Evolutionary conservation across 2,797 vertebrate species (phyloP), one percentile per base, ranked within the genome.

Genomic region (Rhinogobio ventralis): DNA sequence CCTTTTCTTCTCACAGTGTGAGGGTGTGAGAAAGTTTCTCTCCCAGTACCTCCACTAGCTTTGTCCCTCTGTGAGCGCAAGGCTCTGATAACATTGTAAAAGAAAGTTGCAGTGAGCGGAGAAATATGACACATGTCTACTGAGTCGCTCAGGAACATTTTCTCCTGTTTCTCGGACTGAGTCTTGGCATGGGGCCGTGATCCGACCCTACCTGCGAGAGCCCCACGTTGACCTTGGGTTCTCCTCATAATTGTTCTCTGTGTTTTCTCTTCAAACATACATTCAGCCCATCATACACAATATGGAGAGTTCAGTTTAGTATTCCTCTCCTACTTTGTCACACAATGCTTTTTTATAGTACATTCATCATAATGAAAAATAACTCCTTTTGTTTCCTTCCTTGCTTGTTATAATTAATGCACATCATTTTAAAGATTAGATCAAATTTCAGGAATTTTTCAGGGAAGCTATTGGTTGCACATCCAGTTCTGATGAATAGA

Each of bases 71-170:
- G 86, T 82, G 57, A 84, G 62, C 53, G 67, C 79, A 77, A 86
- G 73, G 87, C 85, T 89, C 80, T 87, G 68, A 88, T 88, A 91
- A 89, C 88, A 88, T 13, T 49, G 75, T 60, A 79, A 79, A 73
- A 87, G 87, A 90, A 89, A 89, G 23, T 86, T 79, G 83, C 89
- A 82, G 87, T 92, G 76, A 91, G 81, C 39, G 89, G 90, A 91
- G 90, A 94, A 95, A 93, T 94, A 86, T 90, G 89, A 90, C 91
- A 93, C 90, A 85, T 81, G 64, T 86, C 74, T 87, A 88, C 83
- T 7, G 87, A 87, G 85, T 82, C 79, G 79, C 89, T 81, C 36
- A 33, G 86, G 67, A 86, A 86, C 20, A 67, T 89, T 90, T 91
- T 87, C 72, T 75, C 55, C 57, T n/a, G 82, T 82, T 57, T 90